Evolutionary conservation across 1,140 invertebrate species (phyloP).

Genomic region (Druon quercuslanigerum): DNA sequence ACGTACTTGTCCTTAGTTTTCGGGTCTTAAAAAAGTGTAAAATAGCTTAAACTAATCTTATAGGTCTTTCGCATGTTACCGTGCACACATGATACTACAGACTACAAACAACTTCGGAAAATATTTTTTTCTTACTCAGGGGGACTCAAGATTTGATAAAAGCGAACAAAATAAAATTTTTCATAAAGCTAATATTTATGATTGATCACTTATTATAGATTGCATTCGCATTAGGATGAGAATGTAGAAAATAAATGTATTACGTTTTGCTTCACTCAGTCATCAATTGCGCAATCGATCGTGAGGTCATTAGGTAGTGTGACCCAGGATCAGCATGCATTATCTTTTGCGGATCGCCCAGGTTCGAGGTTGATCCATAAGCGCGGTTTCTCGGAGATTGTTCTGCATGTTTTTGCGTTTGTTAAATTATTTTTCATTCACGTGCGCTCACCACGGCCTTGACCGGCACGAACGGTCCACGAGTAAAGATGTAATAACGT

Average conservation of each 20-base stretch:
- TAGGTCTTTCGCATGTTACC: no score
- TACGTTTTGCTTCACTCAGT: not conserved
- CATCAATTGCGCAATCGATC: slow-evolving; percentile 46
- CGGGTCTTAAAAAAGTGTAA: no score
- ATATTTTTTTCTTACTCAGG: no score
- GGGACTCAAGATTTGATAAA: no score
- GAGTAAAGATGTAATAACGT: not conserved
- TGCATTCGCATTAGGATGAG: not conserved
- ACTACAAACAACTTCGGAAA: no score
- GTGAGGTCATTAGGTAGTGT: slow-evolving; percentile 50
- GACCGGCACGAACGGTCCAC: slow-evolving; percentile 34
- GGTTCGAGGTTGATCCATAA: slow-evolving; percentile 18
- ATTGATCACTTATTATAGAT: not conserved
- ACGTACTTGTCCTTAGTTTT: no score
- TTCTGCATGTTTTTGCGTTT: slow-evolving; percentile 28
- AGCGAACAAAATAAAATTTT: no score
- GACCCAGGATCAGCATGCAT: slow-evolving; percentile 34
- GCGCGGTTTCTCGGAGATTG: not conserved
- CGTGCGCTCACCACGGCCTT: slow-evolving; percentile 34
- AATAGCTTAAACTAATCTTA: no score
- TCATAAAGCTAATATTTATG: no score
- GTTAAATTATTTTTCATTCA: slow-evolving; percentile 36
- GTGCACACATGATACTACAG: no score
- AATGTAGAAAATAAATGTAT: no score
- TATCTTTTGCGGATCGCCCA: slow-evolving; percentile 35